Evolutionary conservation across 1,140 invertebrate genomes (phyloP).

Genomic region (Drosophila ficusphila): DNA sequence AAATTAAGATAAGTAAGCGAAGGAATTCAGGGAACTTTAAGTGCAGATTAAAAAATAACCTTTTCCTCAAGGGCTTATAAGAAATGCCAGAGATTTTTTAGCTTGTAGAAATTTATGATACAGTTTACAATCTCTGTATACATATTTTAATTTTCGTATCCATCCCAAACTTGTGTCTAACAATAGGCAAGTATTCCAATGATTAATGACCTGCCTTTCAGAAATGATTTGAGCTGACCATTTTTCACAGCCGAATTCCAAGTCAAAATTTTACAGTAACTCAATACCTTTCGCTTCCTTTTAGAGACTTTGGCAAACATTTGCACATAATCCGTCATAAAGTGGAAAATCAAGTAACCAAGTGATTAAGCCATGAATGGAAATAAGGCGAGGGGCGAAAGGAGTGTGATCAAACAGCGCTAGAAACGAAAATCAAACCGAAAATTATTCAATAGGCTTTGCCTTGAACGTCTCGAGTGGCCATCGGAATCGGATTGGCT

Average conservation of each 20-base stretch:
- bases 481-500: conserved; percentile 40
- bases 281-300: conserved; percentile 43
- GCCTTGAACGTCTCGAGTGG: conserved; percentile 45
- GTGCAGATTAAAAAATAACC: not conserved
- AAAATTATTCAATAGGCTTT: conserved; percentile 77
- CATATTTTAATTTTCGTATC: conserved; percentile 19
- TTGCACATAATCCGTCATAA: conserved; percentile 76
- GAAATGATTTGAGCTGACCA: conserved; percentile 2
- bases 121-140: too few relatives aligned
- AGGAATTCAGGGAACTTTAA: not conserved
- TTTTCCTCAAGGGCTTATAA: too few relatives aligned
- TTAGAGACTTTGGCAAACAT: conserved; percentile 50
- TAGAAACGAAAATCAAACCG: conserved; percentile 65
- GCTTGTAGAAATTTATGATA: too few relatives aligned
- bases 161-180: not conserved
- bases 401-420: conserved; percentile 25
- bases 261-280: conserved; percentile 47
- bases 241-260: conserved; percentile 27
- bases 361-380: conserved; percentile 65
- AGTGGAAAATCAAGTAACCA: conserved; percentile 78
- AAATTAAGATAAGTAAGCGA: not conserved
- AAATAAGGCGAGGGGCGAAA: not conserved
- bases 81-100: too few relatives aligned
- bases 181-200: conserved; percentile 29
- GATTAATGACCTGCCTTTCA: conserved; percentile 50